Conservation (phyloP, 1,140 invertebrate genomes). For the Calliphora vicina region DNA sequence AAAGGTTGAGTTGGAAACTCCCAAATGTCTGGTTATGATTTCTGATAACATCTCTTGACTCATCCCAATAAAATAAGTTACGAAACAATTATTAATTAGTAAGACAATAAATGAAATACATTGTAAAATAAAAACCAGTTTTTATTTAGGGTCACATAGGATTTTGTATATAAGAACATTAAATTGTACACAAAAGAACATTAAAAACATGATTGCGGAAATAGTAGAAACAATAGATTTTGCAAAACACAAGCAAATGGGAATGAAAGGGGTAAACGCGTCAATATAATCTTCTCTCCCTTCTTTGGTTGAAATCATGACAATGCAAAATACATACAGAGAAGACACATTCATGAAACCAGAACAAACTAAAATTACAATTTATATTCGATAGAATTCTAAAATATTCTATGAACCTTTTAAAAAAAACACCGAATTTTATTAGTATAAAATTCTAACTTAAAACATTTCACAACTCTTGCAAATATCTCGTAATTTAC, state of each 20-base stretch:
- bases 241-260: background rate
- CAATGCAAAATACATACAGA: background rate
- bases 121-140: background rate
- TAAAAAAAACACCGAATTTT: background rate
- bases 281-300: background rate
- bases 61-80: too few species aligned
- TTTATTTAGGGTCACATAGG: background rate
- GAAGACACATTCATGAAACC: background rate
- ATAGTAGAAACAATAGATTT: background rate
- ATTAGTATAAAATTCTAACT: too few species aligned
- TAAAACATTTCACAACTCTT: too few species aligned
- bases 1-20: too few species aligned
- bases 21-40: too few species aligned
- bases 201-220: background rate
- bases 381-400: constrained; percentile 1
- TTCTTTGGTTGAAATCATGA: background rate
- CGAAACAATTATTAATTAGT: too few species aligned
- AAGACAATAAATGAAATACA: too few species aligned
- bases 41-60: too few species aligned
- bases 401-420: background rate
- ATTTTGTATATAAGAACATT: background rate
- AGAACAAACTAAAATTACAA: background rate
- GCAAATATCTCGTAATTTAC: too few species aligned
- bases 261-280: background rate
- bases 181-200: background rate